phyloP scores from a whole-genome alignment of 2,113 vertebrate species.

The Herpailurus yagouaroundi region DNA sequence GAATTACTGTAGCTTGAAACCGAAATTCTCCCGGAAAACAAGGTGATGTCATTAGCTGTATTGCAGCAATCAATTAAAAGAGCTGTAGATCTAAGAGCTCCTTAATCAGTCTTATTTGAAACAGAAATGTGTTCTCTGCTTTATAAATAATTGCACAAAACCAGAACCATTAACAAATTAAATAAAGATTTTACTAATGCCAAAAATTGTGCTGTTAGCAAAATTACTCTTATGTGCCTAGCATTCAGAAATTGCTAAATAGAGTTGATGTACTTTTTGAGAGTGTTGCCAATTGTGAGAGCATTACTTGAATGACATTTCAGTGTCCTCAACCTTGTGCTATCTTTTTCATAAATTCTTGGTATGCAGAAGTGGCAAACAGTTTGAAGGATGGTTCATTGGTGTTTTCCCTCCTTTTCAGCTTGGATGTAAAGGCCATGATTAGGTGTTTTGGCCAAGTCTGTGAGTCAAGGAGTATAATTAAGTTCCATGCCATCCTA shows the following conservation, averaged over 20 bases:
- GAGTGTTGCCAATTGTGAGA: conserved; percentile 42
- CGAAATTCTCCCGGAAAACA: conserved; percentile 12
- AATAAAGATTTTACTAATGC: conserved; percentile 71
- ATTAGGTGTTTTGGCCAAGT: background rate
- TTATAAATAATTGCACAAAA: conserved; percentile 67
- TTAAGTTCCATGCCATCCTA: background rate
- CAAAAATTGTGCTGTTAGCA: conserved; percentile 64
- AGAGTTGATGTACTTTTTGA: conserved; percentile 40
- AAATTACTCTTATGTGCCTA: conserved; percentile 55
- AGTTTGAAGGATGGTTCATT: background rate
- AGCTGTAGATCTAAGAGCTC: conserved; percentile 51
- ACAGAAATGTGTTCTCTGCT: conserved; percentile 48
- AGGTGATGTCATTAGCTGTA: conserved; percentile 58
- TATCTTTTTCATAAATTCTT: background rate
- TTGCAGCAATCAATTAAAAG: conserved; percentile 64
- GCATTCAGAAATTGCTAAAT: conserved; percentile 48
- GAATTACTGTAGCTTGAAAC: conserved; percentile 50
- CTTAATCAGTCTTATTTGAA: conserved; percentile 69
- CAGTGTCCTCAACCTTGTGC: conserved; percentile 7
- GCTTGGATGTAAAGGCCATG: background rate
- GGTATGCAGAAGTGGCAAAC: background rate
- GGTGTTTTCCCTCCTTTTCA: background rate
- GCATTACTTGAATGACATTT: conserved; percentile 54
- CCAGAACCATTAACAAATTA: conserved; percentile 74
- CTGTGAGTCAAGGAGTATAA: background rate